These are phyloP conservation scores for Netta rufina DNA, from an alignment of 2,797 vertebrate species.

Conservation along the genomic window DNA sequence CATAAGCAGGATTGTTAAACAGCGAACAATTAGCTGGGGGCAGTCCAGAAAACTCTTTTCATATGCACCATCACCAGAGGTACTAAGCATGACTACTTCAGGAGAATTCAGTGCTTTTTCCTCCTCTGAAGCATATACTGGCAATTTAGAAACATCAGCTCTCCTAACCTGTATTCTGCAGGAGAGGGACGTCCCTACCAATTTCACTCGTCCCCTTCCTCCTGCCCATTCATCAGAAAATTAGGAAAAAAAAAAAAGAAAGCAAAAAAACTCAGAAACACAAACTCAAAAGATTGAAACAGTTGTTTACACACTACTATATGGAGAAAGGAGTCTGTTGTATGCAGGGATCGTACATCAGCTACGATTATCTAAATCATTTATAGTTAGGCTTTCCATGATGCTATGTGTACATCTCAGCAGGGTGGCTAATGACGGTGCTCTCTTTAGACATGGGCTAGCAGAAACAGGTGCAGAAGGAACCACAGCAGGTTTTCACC, in stretches of 20 bases:
- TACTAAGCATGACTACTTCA: neutral
- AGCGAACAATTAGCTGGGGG: neutral
- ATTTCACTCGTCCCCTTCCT: conserved; percentile 28
- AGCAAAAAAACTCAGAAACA: neutral
- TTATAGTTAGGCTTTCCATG: conserved; percentile 51
- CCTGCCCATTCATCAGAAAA: conserved; percentile 1
- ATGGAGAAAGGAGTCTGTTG: neutral
- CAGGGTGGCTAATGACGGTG: conserved; percentile 40
- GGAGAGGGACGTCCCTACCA: neutral
- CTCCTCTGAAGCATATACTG: neutral
- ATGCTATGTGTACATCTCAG: conserved; percentile 2
- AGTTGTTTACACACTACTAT: conserved; percentile 40
- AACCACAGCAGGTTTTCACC: conserved; percentile 20
- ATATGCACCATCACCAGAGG: neutral
- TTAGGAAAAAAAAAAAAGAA: neutral
- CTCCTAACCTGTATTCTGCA: neutral
- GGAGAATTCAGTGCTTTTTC: neutral
- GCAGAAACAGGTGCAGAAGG: conserved; percentile 39
- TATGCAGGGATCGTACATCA: conserved; percentile 42
- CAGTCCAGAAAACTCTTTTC: conserved; percentile 10
- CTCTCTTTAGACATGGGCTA: conserved; percentile 50
- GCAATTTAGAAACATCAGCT: neutral
- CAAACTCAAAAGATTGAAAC: conserved; percentile 5
- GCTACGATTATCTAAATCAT: conserved; percentile 9
- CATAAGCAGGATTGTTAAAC: neutral